phyloP scores from a whole-genome alignment of 2,888 invertebrate species.

The Mesoligia furuncula region DNA sequence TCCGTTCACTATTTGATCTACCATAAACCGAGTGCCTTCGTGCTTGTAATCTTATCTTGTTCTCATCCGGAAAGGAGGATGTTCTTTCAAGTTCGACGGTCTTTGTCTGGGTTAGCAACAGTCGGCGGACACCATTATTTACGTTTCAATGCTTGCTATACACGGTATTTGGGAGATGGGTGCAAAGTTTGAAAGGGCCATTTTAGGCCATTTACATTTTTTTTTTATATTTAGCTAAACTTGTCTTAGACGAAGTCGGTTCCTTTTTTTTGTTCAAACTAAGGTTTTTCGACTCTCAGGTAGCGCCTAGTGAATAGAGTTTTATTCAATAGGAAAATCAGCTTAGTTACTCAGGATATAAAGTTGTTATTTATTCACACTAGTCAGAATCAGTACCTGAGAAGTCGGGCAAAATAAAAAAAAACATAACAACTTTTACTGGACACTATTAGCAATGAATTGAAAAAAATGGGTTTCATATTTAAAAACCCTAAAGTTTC shows the following conservation, averaged over 20 bases:
- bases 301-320: background rate
- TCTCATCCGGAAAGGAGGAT: background rate
- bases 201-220: too few species aligned
- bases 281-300: too few species aligned
- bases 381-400: background rate
- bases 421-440: too few species aligned
- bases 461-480: too few species aligned
- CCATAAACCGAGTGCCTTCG: conserved; percentile 9
- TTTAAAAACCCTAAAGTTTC: background rate
- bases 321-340: background rate
- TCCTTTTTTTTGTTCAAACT: too few species aligned
- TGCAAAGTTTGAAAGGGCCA: background rate
- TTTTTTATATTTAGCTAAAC: too few species aligned
- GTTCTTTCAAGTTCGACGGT: background rate
- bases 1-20: conserved; percentile 22
- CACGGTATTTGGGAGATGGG: background rate
- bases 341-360: background rate
- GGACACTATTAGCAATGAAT: too few species aligned
- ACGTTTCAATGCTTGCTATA: background rate
- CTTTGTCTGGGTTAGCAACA: background rate
- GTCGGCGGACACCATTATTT: background rate
- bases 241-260: too few species aligned
- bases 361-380: too few species aligned
- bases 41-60: conserved; percentile 17
- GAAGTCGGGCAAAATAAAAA: background rate